Base-by-base conservation (phyloP, 2,797 vertebrate genomes). In the Tragopan temminckii region DNA sequence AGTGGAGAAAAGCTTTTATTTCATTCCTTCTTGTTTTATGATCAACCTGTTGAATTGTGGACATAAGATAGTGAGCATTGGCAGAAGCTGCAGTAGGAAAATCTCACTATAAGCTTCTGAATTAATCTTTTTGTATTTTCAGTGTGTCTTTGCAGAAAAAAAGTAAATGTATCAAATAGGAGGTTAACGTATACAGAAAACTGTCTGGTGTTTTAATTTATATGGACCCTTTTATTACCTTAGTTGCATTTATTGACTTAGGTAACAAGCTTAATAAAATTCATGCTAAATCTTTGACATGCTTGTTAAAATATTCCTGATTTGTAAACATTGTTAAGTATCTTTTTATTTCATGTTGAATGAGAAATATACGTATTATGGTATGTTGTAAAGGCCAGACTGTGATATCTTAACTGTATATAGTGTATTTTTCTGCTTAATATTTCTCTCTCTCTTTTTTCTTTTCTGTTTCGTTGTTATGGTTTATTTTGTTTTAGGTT, bases 401-500 rank as follows among this genome's bases (percentile, higher is more conserved):
- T 1, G 3, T 80, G 61, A 3, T 83, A 68, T 53, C 74, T 93
- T 94, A 90, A 85, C 48, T 75, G 25, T 43, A 5, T n/a, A 5
- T 75, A 66, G 48, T 24, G 78, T 75, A 76, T 82, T 85, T 50
- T 70, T 94, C 24, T 92, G 21, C 58, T 89, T 89, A 88, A 79
- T 70, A 15, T 85, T 70, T 80, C 88, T 13, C n/a, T 84, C 64
- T 66, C 0, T 27, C 27, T 86, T 70, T 78, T 90, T 13, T 33
- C 82, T 63, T 61, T 0, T 31, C 16, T 46, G 21, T 64, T 67
- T 20, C 72, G 23, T 48, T 88, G 38, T 35, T 69, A 57, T 94
- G 92, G 71, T 97, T 96, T 66, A 21, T 89, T 94, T 91, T 76
- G 64, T 58, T 96, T 88, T 97, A 99, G 99, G 99, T 99, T 96